phyloP scores from a whole-genome alignment of 1,140 invertebrate genomes.

The Monochamus saltuarius region DNA sequence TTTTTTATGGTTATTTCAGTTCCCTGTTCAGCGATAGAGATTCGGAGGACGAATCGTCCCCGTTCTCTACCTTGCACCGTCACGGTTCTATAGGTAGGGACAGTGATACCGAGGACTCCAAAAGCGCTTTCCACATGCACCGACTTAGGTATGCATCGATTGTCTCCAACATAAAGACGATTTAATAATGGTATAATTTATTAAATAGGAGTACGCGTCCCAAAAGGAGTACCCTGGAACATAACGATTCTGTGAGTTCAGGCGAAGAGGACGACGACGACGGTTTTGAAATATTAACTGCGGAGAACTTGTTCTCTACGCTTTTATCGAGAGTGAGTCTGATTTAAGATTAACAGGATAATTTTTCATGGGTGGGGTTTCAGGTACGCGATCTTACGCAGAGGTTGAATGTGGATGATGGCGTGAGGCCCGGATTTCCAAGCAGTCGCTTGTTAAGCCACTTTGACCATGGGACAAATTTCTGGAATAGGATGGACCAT shows the following conservation, averaged over 20 bases:
- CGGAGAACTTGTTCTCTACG: constrained; percentile 87
- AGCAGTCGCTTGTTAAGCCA: constrained; percentile 55
- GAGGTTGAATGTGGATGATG: constrained; percentile 79
- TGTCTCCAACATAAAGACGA: constrained; percentile 2
- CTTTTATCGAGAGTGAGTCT: constrained; percentile 72
- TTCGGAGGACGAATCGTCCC: constrained; percentile 70
- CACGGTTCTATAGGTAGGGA: constrained; percentile 55
- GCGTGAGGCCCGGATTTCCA: constrained; percentile 59
- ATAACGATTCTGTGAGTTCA: constrained; percentile 80
- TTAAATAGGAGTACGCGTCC: constrained; percentile 67
- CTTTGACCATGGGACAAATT: constrained; percentile 48
- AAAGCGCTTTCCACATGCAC: constrained; percentile 66
- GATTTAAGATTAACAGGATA: not conserved
- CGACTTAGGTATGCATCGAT: constrained; percentile 60
- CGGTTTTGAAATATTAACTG: constrained; percentile 85
- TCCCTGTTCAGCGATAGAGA: constrained; percentile 68
- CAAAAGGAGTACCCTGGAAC: constrained; percentile 64
- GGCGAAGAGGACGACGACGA: constrained; percentile 87
- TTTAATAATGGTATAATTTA: not conserved
- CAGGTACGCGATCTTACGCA: constrained; percentile 81
- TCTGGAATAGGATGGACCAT: constrained; percentile 44
- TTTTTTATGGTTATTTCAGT: constrained; percentile 50
- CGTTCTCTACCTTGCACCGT: constrained; percentile 46
- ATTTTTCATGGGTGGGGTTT: constrained; percentile 25
- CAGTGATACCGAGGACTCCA: constrained; percentile 55